A percentile compares a stretch with the other conserved stretches of the same genome.
phyloP scores from a whole-genome alignment of 37 sponge, comb jelly and placozoan species.

The Tethya wilhelma region DNA sequence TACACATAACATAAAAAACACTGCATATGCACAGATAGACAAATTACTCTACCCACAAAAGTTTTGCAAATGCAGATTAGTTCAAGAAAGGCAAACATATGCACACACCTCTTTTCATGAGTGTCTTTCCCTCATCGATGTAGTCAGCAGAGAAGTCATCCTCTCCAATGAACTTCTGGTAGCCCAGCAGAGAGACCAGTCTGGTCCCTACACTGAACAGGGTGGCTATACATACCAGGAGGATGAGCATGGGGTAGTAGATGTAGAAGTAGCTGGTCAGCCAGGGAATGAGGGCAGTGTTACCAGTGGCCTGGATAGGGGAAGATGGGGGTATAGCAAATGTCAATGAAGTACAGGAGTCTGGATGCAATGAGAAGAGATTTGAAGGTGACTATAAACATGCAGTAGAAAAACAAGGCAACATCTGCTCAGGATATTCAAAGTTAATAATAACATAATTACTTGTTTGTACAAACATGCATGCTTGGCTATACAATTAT shows the following conservation, averaged over 20 bases:
- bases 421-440: too few relatives aligned
- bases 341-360: too few relatives aligned
- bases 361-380: too few relatives aligned
- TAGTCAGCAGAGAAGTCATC: slow-evolving; percentile 91
- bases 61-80: not conserved
- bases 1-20: not conserved
- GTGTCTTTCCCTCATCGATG: slow-evolving; percentile 91
- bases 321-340: too few relatives aligned
- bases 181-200: slow-evolving; percentile 78
- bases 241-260: slow-evolving; percentile 89
- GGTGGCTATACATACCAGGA: slow-evolving; percentile 87
- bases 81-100: not conserved
- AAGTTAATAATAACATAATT: not conserved
- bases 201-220: slow-evolving; percentile 81
- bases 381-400: too few relatives aligned
- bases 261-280: slow-evolving; percentile 81
- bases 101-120: slow-evolving; percentile 82
- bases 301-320: slow-evolving; percentile 82
- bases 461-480: not conserved
- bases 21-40: not conserved
- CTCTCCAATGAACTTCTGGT: slow-evolving; percentile 89
- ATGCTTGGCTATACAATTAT: too few relatives aligned
- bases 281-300: slow-evolving; percentile 81
- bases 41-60: not conserved
- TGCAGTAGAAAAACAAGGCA: too few relatives aligned